Conservation (phyloP, 2,888 invertebrate genomes). For the Philaethria dido region DNA sequence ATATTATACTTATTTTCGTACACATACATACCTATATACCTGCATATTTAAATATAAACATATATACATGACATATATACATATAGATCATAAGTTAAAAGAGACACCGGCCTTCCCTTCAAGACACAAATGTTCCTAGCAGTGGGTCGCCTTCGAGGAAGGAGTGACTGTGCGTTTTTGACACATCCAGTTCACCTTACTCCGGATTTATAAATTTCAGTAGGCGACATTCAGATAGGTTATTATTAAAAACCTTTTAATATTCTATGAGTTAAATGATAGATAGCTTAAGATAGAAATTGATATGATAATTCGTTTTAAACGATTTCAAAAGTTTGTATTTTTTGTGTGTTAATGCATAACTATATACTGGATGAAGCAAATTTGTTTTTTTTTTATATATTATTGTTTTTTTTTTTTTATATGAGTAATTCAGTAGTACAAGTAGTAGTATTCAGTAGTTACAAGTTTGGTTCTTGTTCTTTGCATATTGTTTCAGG, state of each 20-base stretch:
- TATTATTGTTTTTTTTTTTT: no score
- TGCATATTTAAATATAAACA: background rate
- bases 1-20: background rate
- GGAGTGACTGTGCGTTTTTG: slow-evolving; percentile 5
- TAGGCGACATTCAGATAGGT: slow-evolving; percentile 9
- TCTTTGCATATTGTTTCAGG: no score
- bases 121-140: slow-evolving; percentile 14
- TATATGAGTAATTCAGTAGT: no score
- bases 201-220: slow-evolving; percentile 14
- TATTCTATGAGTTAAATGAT: background rate
- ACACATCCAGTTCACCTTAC: slow-evolving; percentile 24
- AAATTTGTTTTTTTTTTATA: no score
- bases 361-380: no score
- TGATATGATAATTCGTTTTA: no score
- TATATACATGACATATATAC: background rate
- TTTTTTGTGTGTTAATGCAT: no score
- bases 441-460: no score
- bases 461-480: no score
- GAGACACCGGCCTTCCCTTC: slow-evolving; percentile 9
- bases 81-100: background rate
- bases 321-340: no score
- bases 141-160: slow-evolving; percentile 19
- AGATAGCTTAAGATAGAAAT: no score
- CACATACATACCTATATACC: no score
- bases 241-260: background rate